Conservation (phyloP, 1,140 invertebrate genomes). For the Stegodyphus mimosarum region DNA sequence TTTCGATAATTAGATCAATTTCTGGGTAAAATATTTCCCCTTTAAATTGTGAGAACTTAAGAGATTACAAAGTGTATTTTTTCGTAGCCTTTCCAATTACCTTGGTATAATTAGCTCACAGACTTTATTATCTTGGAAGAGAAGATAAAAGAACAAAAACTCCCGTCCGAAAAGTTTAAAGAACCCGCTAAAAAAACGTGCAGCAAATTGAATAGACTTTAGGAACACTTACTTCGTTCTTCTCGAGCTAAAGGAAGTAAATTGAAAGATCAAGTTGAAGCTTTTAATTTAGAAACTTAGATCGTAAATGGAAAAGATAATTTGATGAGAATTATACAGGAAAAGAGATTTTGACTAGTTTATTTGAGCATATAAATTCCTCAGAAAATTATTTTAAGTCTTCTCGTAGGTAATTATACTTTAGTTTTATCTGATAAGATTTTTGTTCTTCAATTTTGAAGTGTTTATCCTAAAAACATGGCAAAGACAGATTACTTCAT, state of each 20-base stretch:
- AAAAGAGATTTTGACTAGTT: slow-evolving; percentile 11
- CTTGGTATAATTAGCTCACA: slow-evolving; percentile 30
- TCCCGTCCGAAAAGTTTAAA: background rate
- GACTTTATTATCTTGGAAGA: slow-evolving; percentile 28
- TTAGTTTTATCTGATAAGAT: too few species aligned
- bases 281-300: slow-evolving; percentile 37
- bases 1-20: slow-evolving; percentile 27
- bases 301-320: slow-evolving; percentile 37
- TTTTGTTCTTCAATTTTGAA: too few species aligned
- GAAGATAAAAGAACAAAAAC: slow-evolving; percentile 22
- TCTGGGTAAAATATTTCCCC: background rate
- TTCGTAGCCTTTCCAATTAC: slow-evolving; percentile 25
- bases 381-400: too few species aligned
- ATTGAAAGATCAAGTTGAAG: slow-evolving; percentile 33
- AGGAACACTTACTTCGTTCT: slow-evolving; percentile 21
- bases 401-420: too few species aligned
- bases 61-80: slow-evolving; percentile 29
- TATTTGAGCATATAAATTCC: slow-evolving; percentile 17
- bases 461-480: too few species aligned
- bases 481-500: too few species aligned
- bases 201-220: slow-evolving; percentile 45
- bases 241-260: slow-evolving; percentile 1
- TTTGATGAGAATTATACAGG: slow-evolving; percentile 33
- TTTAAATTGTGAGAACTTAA: background rate
- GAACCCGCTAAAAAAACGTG: slow-evolving; percentile 6